Evolutionary conservation across 2,888 invertebrate species (phyloP), one percentile per base, ranked within the genome.

Genomic region (Ecdyonurus torrentis): DNA sequence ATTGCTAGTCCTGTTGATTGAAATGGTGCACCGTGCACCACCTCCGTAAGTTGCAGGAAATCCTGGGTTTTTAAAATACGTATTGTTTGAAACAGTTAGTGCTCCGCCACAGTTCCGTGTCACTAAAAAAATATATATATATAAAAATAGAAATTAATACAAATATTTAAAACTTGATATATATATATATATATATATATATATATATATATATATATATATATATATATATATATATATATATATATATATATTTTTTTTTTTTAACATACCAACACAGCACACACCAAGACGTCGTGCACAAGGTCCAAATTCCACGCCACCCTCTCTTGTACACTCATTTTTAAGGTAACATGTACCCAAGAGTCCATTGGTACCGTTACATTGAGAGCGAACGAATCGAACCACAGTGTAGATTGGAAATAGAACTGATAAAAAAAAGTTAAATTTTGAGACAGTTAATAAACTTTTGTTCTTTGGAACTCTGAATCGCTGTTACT

Each of bases 321-420:
- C 92, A 63, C 83, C 83, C 24, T 83, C 80, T 69, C 82, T 83
- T 61, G 76, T 73, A 71, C 91, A 91, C 72, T 90, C 88, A 7
- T 85, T 78, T 59, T 83, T 79, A n/a, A 89, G 85, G 65, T 86
- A 82, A 70, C 91, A 91, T 0, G 86, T 89, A 24, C 91, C 91
- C 65, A 76, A 78, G 71, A 88, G 79, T 52, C 81, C 79, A 71
- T 83, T 86, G 15, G 79, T 77, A 22, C 83, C 84, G 0, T 77
- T 71, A 70, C 89, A 90, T 25, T 83, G 81, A 2, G 81, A 80
- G 73, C 89, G 89, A 59, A 83, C 82, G 73, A 89, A 89, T 59
- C 89, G 80, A n/a, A 89, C 86, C 61, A 89, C 82, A 1, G 59
- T 58, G 68, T 85, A 83, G 70, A 86, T 82, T 2, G 86, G 85